Evolutionary conservation across 2,797 vertebrate genomes (phyloP), one percentile per base, ranked within the genome.

Genomic region (Cirrhinus mrigala): DNA sequence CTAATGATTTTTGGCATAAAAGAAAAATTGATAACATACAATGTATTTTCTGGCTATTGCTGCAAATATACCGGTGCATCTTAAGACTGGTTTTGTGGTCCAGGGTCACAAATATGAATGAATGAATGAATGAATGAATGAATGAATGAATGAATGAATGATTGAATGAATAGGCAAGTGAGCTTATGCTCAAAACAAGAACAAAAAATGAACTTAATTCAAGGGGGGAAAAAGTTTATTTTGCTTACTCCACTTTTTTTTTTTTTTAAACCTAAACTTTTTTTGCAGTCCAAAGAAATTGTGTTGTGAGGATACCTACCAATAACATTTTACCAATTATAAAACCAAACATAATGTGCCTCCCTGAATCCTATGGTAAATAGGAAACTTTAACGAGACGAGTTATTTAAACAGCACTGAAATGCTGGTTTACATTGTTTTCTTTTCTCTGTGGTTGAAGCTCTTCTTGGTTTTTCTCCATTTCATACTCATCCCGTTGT

Each of bases 401-500:
- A 9, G 2, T 80, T 71, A 70, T n/a, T 40, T 68, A 37, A 20
- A 68, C 64, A 20, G 64, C 16, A 27, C 37, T 48, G 37, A 20
- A 29, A 18, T 54, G n/a, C 7, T 66, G 27, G 16, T 50, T 66
- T 54, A 8, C 46, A 1, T 50, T 8, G 27, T 46, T 64, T 60
- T 83, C 62, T 54, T 66, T 52, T 27, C n/a, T 56, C 48, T 60
- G 5, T 54, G 58, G 22, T 79, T 82, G 68, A 44, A 58, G 33
- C 54, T 56, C 33, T 27, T 66, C 48, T 27, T 40, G 18, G 14
- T 79, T 27, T 62, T 81, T 48, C n/a, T 84, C 81, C 84, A 62
- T 62, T 46, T 88, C 88, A 87, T 54, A 78, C 79, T 77, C 88
- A 79, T 82, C 75, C 54, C 86, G 29, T 80, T 73, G 91, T 92